phyloP scores from a whole-genome alignment of 2,888 invertebrate species.

The Trachelus tabidus region DNA sequence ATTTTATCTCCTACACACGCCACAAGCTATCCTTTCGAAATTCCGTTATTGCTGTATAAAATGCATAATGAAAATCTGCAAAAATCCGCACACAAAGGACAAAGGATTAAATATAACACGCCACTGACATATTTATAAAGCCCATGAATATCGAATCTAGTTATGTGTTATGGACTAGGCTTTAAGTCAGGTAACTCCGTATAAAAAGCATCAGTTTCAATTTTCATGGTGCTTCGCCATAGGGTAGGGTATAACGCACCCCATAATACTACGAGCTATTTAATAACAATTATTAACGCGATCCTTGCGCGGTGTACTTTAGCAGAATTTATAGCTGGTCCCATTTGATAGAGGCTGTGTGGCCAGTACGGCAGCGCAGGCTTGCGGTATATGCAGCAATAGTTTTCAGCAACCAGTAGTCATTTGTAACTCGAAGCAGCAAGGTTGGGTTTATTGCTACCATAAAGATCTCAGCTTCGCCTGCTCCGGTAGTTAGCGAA shows the following conservation, averaged over 20 bases:
- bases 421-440: conserved; percentile 54
- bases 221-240: not conserved
- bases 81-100: not conserved
- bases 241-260: not conserved
- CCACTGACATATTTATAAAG: not conserved
- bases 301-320: conserved; percentile 19
- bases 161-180: not conserved
- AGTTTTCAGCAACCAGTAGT: conserved; percentile 51
- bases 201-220: not conserved
- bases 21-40: not conserved
- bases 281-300: conserved; percentile 52
- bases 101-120: not conserved
- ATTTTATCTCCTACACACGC: not conserved
- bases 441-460: conserved; percentile 50
- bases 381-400: conserved; percentile 38
- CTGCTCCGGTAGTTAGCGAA: conserved; percentile 31
- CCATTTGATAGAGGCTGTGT: conserved; percentile 42
- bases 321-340: conserved; percentile 44
- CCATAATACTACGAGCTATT: conserved; percentile 32
- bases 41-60: not conserved
- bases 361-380: conserved; percentile 15
- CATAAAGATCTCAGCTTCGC: conserved; percentile 53
- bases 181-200: not conserved
- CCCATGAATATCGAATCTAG: not conserved
- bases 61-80: not conserved